Evolutionary conservation across 1,140 invertebrate genomes (phyloP), one percentile per base, ranked within the genome.

Genomic region (Calycopis cecrops): DNA sequence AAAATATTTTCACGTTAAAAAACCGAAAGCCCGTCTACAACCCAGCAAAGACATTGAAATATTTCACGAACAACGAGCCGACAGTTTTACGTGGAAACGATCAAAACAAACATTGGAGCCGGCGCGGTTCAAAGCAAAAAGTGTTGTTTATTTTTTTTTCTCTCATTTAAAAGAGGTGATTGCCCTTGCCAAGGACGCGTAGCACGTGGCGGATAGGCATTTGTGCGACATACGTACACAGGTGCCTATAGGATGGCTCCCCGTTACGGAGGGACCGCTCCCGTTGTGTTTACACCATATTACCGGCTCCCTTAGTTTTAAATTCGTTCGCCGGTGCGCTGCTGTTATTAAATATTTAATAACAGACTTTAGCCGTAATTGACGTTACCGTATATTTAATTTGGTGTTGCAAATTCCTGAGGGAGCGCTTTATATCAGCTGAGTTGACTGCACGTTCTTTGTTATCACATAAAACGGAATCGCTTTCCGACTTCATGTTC

Each of bases 21-120:
- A 28, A 28, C 21, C 2, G 21, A 2, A 17, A 8, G 3, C 8
- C 48, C n/a, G n/a, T 37, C 12, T 0, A 35, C 7, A 35, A 35
- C 34, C 12, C 6, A 7, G 33, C 8, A 35, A 35, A 17, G n/a
- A 35, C 34, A 35, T 50, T 35, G 7, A 34, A n/a, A 34, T 18
- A 35, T 35, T 34, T 4, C 16, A 50, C 33, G 6, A 35, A 40
- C 49, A 38, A 51, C 35, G 12, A 48, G 51, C 60, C 49, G 57
- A 65, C 60, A 62, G 60, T 59, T 79, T 80, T 76, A 81, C 71
- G 71, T 77, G 73, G 80, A 79, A 81, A 75, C 76, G 75, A 79
- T 83, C 74, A 79, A 79, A 85, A 84, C 76, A 81, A 85, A 85
- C 76, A 72, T 73, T 72, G 40, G 69, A 59, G 68, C 52, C 21